These are phyloP conservation scores for Lymantria dispar DNA, from an alignment of 2,888 invertebrate species.

Conservation along the genomic window DNA sequence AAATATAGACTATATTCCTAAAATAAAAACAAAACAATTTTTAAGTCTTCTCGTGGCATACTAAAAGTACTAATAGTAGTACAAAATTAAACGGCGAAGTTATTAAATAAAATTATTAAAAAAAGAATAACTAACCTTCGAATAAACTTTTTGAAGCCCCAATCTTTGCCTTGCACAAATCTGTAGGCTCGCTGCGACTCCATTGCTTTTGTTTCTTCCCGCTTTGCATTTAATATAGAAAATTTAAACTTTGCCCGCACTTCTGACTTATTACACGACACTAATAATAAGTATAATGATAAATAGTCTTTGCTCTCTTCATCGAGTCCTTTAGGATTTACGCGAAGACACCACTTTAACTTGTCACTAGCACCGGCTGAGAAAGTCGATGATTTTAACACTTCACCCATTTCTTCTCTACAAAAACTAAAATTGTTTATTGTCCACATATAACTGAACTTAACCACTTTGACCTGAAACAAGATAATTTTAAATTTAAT, in stretches of 20 bases:
- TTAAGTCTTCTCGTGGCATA: too few species aligned
- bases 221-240: slow-evolving; percentile 99
- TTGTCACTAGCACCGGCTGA: slow-evolving; percentile 99
- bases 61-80: too few species aligned
- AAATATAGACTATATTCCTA: too few species aligned
- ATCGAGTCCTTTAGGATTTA: slow-evolving; percentile 99
- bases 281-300: slow-evolving; percentile 98
- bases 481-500: slow-evolving; percentile 25
- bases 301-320: slow-evolving; percentile 99
- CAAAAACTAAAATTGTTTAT: slow-evolving; percentile 99
- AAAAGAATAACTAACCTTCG: slow-evolving; percentile 81
- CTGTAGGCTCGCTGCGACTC: slow-evolving; percentile 98
- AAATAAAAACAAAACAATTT: too few species aligned
- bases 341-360: slow-evolving; percentile 99
- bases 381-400: slow-evolving; percentile 99
- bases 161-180: slow-evolving; percentile 99
- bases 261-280: slow-evolving; percentile 99
- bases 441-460: slow-evolving; percentile 99
- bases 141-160: slow-evolving; percentile 99
- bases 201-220: slow-evolving; percentile 99
- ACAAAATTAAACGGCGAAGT: too few species aligned
- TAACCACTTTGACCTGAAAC: slow-evolving; percentile 99
- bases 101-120: neutral
- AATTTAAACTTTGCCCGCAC: slow-evolving; percentile 99
- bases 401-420: slow-evolving; percentile 99